Evolutionary conservation across 2,797 vertebrate species (phyloP).

Genomic region (Muscicapa comitata): DNA sequence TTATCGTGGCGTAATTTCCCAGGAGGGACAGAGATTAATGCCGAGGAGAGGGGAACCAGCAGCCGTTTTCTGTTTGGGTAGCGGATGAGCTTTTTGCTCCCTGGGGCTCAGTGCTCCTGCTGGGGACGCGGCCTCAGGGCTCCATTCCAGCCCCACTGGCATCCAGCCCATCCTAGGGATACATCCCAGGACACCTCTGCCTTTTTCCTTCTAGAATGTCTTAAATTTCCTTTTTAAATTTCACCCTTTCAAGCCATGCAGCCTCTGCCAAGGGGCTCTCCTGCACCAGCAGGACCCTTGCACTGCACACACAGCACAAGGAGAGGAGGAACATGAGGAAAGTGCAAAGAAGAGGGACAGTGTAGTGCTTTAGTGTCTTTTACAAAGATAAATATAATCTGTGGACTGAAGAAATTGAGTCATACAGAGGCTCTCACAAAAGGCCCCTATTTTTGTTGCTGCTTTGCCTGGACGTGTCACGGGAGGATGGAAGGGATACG

Average conservation of each 20-base stretch:
- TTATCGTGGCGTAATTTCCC: constrained; percentile 30
- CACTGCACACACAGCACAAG: fast-evolving
- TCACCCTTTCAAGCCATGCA: neutral
- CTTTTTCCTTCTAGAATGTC: neutral
- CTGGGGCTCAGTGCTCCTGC: neutral
- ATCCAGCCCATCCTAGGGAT: neutral
- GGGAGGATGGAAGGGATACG: neutral
- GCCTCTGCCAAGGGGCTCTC: neutral
- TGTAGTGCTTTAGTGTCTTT: neutral
- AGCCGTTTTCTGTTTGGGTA: constrained; percentile 2
- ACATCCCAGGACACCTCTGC: neutral
- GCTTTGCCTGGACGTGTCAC: neutral
- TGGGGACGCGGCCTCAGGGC: fast-evolving
- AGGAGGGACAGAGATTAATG: constrained; percentile 52
- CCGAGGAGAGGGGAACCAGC: neutral
- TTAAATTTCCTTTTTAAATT: neutral
- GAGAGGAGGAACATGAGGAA: neutral
- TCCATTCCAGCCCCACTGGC: neutral
- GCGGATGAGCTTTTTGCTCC: neutral
- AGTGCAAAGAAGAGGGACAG: neutral
- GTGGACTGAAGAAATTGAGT: neutral
- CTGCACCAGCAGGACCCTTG: fast-evolving
- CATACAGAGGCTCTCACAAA: neutral
- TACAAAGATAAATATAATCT: neutral
- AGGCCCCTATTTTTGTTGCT: neutral